Base-by-base conservation (phyloP, 1,140 invertebrate genomes). In the Ips nitidus region DNA sequence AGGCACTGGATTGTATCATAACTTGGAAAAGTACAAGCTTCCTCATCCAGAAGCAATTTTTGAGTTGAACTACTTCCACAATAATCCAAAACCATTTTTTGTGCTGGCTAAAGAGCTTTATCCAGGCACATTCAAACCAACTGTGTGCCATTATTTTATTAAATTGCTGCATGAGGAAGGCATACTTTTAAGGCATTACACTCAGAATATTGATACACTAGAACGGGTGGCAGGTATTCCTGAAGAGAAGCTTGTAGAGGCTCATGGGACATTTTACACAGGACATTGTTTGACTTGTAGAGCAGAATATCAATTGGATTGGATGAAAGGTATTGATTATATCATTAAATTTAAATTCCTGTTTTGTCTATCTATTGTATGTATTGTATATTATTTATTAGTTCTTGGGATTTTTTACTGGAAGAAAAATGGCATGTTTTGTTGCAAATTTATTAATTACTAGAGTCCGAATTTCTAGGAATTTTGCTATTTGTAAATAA, bases 31-130 rank as follows among this genome's bases (percentile, higher is more conserved):
- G 80, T 98, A 97, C 79, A 90, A 95, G 75, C 84, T 98, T 52
- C 94, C 94, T 0, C 87, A 95, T 83, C 95, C 95, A n/a, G 90
- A 95, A 78, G 91, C 94, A n/a, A 95, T 98, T 74, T 98, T 98
- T 82, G 94, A 97, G 79, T 88, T 98, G 39, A 87, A 88, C 60
- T 94, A 89, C 78, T 95, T 95, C 73, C 81, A 86, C 71, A 83
- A 86, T 73, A 92, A 95, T 82, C 94, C 94, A 1, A 85, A 91
- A 71, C 94, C 94, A 43, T 96, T 97, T 81, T 96, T 93, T 78
- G 85, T 86, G 40, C 80, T 97, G 59, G 93, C 94, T 22, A 94
- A 93, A 81, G 90, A 95, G 80, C 81, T 96, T n/a, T 89, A 92
- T 75, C 93, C 93, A 0, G 91, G 91, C 53, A 85, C 83, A 38